phyloP scores from a whole-genome alignment of 2,888 invertebrate species.

The Dermolepida albohirtum region DNA sequence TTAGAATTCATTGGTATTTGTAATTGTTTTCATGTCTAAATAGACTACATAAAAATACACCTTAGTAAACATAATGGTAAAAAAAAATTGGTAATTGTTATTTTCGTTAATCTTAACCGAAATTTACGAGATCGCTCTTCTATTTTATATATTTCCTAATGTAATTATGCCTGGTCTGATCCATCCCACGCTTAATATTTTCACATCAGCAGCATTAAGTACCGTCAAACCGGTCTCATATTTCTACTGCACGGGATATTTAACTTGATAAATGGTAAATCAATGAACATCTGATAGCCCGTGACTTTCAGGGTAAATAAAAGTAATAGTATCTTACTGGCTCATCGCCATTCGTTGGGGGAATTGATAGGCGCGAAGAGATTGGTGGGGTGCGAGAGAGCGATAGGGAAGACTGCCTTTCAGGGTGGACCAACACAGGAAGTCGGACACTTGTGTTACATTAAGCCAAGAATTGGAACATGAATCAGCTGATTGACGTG shows the following conservation, averaged over 20 bases:
- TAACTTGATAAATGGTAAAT: conserved; percentile 29
- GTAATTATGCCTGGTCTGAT: too few relatives aligned
- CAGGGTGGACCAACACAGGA: conserved; percentile 2
- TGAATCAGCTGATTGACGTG: conserved; percentile 35
- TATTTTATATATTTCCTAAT: too few relatives aligned
- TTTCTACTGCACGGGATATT: neutral
- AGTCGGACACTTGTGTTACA: conserved; percentile 21
- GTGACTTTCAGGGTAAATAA: conserved; percentile 13
- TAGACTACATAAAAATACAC: too few relatives aligned
- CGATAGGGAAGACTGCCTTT: neutral
- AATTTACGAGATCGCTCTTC: too few relatives aligned
- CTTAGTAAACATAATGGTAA: too few relatives aligned
- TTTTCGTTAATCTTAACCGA: too few relatives aligned
- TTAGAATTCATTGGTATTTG: too few relatives aligned
- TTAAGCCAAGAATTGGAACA: conserved; percentile 37
- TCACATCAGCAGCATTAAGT: conserved; percentile 4
- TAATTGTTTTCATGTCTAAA: too few relatives aligned
- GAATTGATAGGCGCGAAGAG: neutral
- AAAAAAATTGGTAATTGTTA: too few relatives aligned
- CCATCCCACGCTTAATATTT: neutral
- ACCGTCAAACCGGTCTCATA: neutral
- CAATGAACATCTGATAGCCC: conserved; percentile 19
- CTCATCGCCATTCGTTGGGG: conserved; percentile 3
- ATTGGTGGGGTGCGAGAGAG: neutral
- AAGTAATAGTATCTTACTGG: conserved; percentile 24